Conservation (phyloP, 2,888 invertebrate genomes). For the Ennomos quercinarius region DNA sequence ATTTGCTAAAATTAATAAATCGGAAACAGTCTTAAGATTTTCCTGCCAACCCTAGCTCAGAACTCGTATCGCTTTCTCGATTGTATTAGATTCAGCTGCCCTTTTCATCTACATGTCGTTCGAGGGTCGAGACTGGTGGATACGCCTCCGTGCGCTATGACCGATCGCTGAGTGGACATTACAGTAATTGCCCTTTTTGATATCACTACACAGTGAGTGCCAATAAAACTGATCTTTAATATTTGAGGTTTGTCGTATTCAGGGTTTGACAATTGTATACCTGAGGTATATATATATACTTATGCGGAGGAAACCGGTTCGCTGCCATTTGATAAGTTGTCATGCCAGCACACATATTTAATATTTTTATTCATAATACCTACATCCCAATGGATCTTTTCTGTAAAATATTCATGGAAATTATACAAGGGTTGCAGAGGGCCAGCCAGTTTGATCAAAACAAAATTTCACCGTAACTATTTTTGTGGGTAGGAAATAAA, state of each 20-base stretch:
- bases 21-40: not conserved
- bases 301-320: too few relatives aligned
- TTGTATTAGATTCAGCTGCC: conserved; percentile 86
- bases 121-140: conserved; percentile 70
- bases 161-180: conserved; percentile 39
- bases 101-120: conserved; percentile 85
- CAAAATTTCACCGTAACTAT: conserved; percentile 2
- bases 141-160: conserved; percentile 56
- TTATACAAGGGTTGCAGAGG: conserved; percentile 4
- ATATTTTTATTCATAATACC: too few relatives aligned
- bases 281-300: too few relatives aligned
- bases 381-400: not conserved
- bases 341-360: too few relatives aligned
- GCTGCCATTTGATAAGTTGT: too few relatives aligned
- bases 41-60: conserved; percentile 65
- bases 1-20: not conserved
- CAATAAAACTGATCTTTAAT: not conserved
- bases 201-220: conserved; percentile 11
- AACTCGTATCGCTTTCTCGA: conserved; percentile 80
- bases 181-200: conserved; percentile 35
- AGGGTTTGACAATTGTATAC: too few relatives aligned
- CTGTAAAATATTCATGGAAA: conserved; percentile 15
- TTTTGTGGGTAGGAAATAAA: conserved; percentile 16
- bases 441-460: not conserved
- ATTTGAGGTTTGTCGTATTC: too few relatives aligned